These are phyloP conservation scores for Mustelus asterias DNA, from an alignment of 2,113 vertebrate genomes.

Conservation along the genomic window DNA sequence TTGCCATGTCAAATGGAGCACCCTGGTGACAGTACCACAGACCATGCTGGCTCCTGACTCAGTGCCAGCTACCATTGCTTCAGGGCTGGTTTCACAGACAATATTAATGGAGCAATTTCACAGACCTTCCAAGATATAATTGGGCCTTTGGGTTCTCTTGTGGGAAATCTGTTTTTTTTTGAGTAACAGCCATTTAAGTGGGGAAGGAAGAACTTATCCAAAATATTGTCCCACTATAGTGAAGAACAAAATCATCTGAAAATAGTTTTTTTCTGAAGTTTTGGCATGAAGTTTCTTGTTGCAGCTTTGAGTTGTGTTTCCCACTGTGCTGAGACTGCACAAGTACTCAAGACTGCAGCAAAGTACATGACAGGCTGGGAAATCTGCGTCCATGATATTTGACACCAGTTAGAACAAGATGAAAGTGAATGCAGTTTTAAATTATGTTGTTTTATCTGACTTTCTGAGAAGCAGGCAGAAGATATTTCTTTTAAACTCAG, in stretches of 20 bases:
- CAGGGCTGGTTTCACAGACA: background rate
- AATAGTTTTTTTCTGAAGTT: background rate
- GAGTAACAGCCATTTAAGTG: background rate
- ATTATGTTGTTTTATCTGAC: background rate
- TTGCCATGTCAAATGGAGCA: background rate
- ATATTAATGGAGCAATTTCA: background rate
- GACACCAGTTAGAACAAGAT: background rate
- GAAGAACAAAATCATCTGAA: background rate
- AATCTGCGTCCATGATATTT: background rate
- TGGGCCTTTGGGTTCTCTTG: background rate
- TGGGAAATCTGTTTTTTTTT: background rate
- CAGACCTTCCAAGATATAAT: background rate
- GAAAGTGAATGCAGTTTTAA: background rate
- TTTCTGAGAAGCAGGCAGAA: background rate
- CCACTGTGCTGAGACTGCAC: background rate
- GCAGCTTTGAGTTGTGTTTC: background rate
- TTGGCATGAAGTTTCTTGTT: background rate
- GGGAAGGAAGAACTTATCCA: background rate
- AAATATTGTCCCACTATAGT: background rate
- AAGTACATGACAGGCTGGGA: background rate
- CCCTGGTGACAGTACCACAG: background rate
- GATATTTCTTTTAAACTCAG: background rate
- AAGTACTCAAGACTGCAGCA: background rate
- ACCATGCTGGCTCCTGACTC: background rate
- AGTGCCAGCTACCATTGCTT: background rate